A percentile compares a stretch with the other conserved stretches of the same genome.
phyloP scores from a whole-genome alignment of 2,888 invertebrate species.

The Sphaerophoria taeniata region DNA sequence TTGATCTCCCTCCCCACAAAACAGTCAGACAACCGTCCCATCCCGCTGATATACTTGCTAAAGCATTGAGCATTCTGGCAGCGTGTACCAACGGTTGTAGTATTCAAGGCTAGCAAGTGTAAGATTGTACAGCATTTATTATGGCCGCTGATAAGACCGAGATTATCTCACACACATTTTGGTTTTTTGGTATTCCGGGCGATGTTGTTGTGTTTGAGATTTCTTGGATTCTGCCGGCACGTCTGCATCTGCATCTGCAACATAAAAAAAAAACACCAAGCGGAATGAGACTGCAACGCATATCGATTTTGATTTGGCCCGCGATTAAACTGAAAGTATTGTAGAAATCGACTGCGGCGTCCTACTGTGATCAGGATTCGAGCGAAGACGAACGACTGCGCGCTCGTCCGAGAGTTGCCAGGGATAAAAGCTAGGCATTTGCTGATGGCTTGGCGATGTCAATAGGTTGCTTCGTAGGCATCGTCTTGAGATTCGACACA shows the following conservation, averaged over 20 bases:
- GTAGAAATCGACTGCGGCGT: slow-evolving; percentile 75
- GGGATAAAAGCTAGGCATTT: slow-evolving; percentile 61
- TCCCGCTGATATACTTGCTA: slow-evolving; percentile 21
- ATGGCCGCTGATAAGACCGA: slow-evolving; percentile 71
- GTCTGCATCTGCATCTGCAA: slow-evolving; percentile 54
- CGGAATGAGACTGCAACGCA: slow-evolving; percentile 62
- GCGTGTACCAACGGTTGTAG: slow-evolving; percentile 66
- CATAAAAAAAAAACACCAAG: slow-evolving; percentile 41
- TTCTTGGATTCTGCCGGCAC: slow-evolving; percentile 65
- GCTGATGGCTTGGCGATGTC: slow-evolving; percentile 61
- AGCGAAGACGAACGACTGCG: background rate
- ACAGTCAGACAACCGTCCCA: background rate
- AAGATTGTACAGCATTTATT: slow-evolving; percentile 74
- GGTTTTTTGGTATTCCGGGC: slow-evolving; percentile 70
- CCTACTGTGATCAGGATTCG: slow-evolving; percentile 74
- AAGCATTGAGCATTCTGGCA: slow-evolving; percentile 65
- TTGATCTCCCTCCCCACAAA: slow-evolving; percentile 54
- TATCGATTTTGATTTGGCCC: slow-evolving; percentile 74
- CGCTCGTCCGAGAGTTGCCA: background rate
- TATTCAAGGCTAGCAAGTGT: slow-evolving; percentile 75
- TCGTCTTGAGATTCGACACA: slow-evolving; percentile 64
- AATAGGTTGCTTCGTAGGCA: slow-evolving; percentile 74
- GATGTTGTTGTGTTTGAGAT: slow-evolving; percentile 70
- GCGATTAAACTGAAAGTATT: slow-evolving; percentile 72
- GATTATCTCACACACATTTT: slow-evolving; percentile 73